Base-by-base conservation (phyloP, 2,888 invertebrate species). In the Podotricha telesiphe region DNA sequence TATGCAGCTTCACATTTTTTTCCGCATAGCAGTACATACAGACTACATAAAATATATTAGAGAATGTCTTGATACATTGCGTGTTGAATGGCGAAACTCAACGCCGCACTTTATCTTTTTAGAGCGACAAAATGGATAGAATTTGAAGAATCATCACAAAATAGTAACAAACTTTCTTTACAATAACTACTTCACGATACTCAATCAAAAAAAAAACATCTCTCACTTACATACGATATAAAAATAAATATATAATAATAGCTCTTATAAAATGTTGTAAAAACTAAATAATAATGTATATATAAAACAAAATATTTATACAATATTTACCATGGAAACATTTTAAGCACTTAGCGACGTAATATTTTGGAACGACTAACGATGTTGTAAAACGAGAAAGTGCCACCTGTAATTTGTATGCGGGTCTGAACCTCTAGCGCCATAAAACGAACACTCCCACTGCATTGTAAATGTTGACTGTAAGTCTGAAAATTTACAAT, bases 361-460 rank as follows among this genome's bases (percentile, higher is more conserved):
- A 79, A 83, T 78, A 79, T 70, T 69, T 70, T 70, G 73, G 78
- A 77, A 76, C 72, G 77, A 79, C 81, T 83, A 84, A 84, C 81
- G 81, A 86, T 82, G 80, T 79, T 82, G 78, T 84, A 83, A 84
- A 84, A 83, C 80, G 83, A 80, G 85, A 86, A 87, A 90, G 87
- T 85, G 84, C 80, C 82, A 74, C 76, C 74, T 78, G 78, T 82
- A 80, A 88, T 89, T 88, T 85, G 86, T 90, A 91, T 88, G 86
- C 90, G 79, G 77, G 79, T 78, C 81, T 82, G 78, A 79, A 76
- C 72, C 81, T 77, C 68, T 76, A 77, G 79, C 81, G 85, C 83
- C 86, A 86, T 89, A 88, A 88, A 86, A 79, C 76, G 79, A 79
- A 78, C 77, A 82, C 84, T 80, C 78, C 79, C 79, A 81, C 81